Conservation (phyloP, 2,113 vertebrate species). For the Dasypus novemcinctus region DNA sequence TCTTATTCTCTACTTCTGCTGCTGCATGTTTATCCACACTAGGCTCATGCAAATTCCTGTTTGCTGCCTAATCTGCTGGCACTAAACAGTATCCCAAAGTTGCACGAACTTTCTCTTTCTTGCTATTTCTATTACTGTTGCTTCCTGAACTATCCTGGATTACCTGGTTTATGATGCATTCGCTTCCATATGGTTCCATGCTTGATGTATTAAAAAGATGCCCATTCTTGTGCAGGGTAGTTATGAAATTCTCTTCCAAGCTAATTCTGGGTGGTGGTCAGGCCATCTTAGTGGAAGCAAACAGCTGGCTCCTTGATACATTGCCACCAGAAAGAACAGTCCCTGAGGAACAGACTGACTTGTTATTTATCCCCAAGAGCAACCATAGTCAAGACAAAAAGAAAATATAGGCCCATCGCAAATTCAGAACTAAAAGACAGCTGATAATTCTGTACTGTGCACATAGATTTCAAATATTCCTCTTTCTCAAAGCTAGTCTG, state of each 20-base stretch:
- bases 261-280: neutral
- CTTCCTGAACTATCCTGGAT: neutral
- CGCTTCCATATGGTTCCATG: neutral
- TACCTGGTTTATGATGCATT: neutral
- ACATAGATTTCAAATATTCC: neutral
- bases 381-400: neutral
- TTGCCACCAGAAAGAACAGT: neutral
- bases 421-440: neutral
- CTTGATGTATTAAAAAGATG: neutral
- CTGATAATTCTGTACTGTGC: neutral
- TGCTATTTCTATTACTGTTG: neutral
- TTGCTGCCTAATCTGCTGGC: neutral
- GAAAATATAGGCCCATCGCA: neutral
- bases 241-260: neutral
- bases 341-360: neutral
- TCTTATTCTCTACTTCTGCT: neutral
- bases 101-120: neutral
- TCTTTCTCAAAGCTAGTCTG: neutral
- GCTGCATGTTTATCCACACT: neutral
- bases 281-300: neutral
- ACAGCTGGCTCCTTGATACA: neutral
- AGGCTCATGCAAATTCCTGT: neutral
- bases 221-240: rapidly evolving
- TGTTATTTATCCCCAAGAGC: neutral
- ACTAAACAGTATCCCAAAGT: neutral